Evolutionary conservation across 2,888 invertebrate species (phyloP).

Genomic region (Lasioglossum calceatum): DNA sequence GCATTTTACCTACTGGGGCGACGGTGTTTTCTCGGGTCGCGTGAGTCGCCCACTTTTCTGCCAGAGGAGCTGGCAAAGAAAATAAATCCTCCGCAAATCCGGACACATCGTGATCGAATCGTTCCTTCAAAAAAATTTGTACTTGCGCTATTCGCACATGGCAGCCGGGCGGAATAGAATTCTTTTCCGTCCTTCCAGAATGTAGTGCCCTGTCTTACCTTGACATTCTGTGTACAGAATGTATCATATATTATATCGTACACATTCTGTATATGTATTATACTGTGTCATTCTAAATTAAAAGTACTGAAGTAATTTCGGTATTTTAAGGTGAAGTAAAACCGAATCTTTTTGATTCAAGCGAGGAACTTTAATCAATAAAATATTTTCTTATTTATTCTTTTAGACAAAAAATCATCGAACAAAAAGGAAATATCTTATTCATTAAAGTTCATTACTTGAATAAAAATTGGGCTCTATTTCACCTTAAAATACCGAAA

Average conservation of each 20-base stretch:
- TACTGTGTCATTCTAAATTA: too few species aligned
- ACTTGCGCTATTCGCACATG: neutral
- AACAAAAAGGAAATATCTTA: too few species aligned
- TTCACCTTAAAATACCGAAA: too few species aligned
- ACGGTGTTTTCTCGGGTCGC: conserved; percentile 35
- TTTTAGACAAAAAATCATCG: too few species aligned
- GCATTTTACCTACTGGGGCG: conserved; percentile 76
- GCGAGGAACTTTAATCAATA: too few species aligned
- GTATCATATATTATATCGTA: neutral
- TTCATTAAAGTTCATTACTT: too few species aligned
- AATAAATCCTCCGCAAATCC: neutral
- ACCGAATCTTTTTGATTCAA: too few species aligned
- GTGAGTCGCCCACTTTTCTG: conserved; percentile 7
- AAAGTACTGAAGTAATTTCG: too few species aligned
- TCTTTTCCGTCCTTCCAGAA: neutral
- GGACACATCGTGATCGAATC: conserved; percentile 1
- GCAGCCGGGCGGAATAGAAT: neutral
- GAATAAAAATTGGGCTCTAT: too few species aligned
- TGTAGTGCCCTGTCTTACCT: neutral
- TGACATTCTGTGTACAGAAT: neutral
- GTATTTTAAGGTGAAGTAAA: too few species aligned
- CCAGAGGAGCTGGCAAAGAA: neutral
- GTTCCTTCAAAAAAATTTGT: neutral
- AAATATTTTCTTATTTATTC: too few species aligned
- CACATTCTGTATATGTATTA: too few species aligned